Evolutionary conservation across 1,140 invertebrate species (phyloP).

Genomic region (Drosophila sturtevanti): DNA sequence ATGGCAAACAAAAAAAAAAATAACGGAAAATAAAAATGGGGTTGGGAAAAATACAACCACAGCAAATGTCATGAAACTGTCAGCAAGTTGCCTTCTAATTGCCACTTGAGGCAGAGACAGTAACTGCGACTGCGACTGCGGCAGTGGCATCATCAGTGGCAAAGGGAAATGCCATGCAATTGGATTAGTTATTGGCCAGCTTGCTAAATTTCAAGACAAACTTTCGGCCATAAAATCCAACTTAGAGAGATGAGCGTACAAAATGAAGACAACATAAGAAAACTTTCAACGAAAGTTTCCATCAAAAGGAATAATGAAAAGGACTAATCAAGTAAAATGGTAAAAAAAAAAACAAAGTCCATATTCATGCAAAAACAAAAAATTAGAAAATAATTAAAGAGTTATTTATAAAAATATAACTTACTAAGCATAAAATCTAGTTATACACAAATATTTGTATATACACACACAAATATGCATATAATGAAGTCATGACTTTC

Average conservation of each 20-base stretch:
- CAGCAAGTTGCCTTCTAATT: conserved; percentile 44
- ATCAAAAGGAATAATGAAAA: no score
- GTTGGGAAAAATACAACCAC: not conserved
- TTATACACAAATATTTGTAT: no score
- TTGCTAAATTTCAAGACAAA: conserved; percentile 17
- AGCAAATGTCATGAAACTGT: conserved; percentile 36
- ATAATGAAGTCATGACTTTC: no score
- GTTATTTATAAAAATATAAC: no score
- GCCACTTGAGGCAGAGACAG: conserved; percentile 18
- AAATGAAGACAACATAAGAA: not conserved
- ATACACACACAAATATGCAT: no score
- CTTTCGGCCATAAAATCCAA: conserved; percentile 12
- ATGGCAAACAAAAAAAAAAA: not conserved
- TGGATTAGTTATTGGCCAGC: conserved; percentile 29
- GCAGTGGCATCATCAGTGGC: not conserved
- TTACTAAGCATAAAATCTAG: no score
- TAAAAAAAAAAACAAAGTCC: no score
- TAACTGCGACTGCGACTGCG: not conserved
- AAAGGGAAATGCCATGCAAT: conserved; percentile 13
- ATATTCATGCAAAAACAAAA: no score
- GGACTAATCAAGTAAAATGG: no score
- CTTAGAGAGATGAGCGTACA: not conserved
- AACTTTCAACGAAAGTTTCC: no score
- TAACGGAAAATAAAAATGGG: not conserved
- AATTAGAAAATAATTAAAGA: no score